Conservation (phyloP, 2,113 vertebrate genomes). For the Pitta sordida region DNA sequence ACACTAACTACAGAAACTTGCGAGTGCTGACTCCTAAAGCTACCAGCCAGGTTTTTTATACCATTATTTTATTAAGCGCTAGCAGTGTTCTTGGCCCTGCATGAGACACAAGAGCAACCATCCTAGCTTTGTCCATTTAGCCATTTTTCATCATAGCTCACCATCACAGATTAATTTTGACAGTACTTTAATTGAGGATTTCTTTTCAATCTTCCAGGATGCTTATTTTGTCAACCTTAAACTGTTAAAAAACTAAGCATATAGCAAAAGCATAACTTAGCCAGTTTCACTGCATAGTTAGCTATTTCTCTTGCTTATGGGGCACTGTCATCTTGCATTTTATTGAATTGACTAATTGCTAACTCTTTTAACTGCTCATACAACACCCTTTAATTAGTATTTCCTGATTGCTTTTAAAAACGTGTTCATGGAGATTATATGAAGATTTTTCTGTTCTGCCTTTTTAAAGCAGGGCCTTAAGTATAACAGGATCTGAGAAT, state of each 20-base stretch:
- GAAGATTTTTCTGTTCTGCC: neutral
- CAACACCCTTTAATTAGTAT: neutral
- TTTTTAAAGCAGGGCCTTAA: neutral
- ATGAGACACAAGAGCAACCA: neutral
- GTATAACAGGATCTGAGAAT: neutral
- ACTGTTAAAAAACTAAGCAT: slow-evolving; percentile 28
- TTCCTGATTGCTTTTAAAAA: neutral
- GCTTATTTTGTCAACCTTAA: slow-evolving; percentile 47
- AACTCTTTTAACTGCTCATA: neutral
- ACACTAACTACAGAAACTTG: neutral
- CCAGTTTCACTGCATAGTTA: slow-evolving; percentile 10
- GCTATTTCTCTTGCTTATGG: slow-evolving; percentile 49
- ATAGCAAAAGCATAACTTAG: no score
- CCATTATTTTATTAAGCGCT: neutral
- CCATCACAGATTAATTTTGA: slow-evolving; percentile 27
- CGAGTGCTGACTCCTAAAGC: neutral
- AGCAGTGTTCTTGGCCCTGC: neutral
- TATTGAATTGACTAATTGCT: neutral
- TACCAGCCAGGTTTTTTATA: neutral
- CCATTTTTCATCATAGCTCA: slow-evolving; percentile 23
- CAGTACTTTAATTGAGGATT: slow-evolving; percentile 40
- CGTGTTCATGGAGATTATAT: neutral
- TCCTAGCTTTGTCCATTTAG: slow-evolving; percentile 13
- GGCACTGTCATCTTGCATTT: slow-evolving; percentile 3
- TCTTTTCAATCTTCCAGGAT: slow-evolving; percentile 35